These are phyloP conservation scores for Coecobrya sp. DNA, from an alignment of 2,888 invertebrate species.

Conservation along the genomic window DNA sequence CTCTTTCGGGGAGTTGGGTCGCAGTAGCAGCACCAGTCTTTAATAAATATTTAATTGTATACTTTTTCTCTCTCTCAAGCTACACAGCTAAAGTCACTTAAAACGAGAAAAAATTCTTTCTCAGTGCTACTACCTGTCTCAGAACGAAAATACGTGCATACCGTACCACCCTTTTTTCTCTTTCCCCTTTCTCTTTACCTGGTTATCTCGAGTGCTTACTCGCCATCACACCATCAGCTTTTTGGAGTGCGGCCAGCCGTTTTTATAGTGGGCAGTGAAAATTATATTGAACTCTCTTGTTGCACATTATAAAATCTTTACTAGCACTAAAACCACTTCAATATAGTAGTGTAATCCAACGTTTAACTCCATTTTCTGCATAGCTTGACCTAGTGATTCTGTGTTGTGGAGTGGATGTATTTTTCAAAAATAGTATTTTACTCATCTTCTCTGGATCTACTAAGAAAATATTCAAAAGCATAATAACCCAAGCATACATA, in stretches of 20 bases:
- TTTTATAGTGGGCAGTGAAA: slow-evolving; percentile 71
- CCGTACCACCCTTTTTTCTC: neutral
- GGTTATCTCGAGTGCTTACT: neutral
- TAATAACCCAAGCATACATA: neutral
- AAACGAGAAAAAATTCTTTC: slow-evolving; percentile 46
- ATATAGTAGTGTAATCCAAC: neutral
- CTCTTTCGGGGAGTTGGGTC: slow-evolving; percentile 57
- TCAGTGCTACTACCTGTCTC: slow-evolving; percentile 46
- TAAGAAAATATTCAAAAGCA: neutral
- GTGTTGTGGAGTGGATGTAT: neutral
- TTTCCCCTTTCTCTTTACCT: neutral
- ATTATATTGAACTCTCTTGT: slow-evolving; percentile 73
- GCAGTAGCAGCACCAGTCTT: slow-evolving; percentile 60
- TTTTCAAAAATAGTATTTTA: slow-evolving; percentile 19
- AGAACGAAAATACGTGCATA: slow-evolving; percentile 54
- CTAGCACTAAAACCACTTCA: slow-evolving; percentile 42
- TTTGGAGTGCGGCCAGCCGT: slow-evolving; percentile 67
- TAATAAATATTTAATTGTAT: slow-evolving; percentile 82
- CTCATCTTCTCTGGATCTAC: neutral
- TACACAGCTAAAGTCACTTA: slow-evolving; percentile 52
- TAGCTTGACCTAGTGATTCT: slow-evolving; percentile 37
- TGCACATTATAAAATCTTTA: slow-evolving; percentile 60
- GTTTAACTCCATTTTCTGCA: slow-evolving; percentile 6
- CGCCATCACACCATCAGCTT: slow-evolving; percentile 26
- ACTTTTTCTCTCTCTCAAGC: slow-evolving; percentile 40